These are phyloP conservation scores for Cantharis nigra DNA, from an alignment of 2,888 invertebrate species.

Conservation along the genomic window DNA sequence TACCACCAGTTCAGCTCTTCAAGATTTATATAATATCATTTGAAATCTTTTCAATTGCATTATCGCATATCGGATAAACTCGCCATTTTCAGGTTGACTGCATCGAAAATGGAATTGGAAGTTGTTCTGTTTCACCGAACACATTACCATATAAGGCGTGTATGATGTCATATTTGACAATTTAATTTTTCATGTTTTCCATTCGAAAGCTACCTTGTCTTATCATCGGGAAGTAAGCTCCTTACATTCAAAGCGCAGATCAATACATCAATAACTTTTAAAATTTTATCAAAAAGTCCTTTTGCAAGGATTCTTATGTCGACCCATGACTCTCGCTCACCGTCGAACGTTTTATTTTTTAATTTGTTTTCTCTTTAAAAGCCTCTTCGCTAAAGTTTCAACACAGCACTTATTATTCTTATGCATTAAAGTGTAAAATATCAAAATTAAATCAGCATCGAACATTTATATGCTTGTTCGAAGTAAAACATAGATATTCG, in stretches of 20 bases:
- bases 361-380: too few species aligned
- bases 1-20: conserved; percentile 2
- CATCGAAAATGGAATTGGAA: conserved; percentile 33
- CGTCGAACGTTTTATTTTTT: too few species aligned
- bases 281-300: too few species aligned
- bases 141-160: conserved; percentile 33
- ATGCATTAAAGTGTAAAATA: conserved; percentile 26
- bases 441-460: conserved; percentile 26
- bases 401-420: not conserved
- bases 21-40: conserved; percentile 33
- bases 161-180: not conserved
- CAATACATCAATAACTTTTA: too few species aligned
- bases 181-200: not conserved
- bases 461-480: conserved; percentile 28
- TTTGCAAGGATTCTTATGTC: too few species aligned
- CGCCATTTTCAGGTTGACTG: conserved; percentile 33
- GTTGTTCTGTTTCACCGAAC: conserved; percentile 29
- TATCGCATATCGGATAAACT: conserved; percentile 36
- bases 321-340: too few species aligned
- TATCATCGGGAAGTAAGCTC: not conserved
- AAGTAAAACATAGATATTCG: conserved; percentile 33
- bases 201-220: not conserved
- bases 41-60: conserved; percentile 36
- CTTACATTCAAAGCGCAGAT: too few species aligned
- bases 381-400: not conserved